Percentiles rank a stretch among this genome's conserved stretches.
Evolutionary conservation across 1,140 invertebrate genomes (phyloP).

Genomic region (Sycophila sp.): DNA sequence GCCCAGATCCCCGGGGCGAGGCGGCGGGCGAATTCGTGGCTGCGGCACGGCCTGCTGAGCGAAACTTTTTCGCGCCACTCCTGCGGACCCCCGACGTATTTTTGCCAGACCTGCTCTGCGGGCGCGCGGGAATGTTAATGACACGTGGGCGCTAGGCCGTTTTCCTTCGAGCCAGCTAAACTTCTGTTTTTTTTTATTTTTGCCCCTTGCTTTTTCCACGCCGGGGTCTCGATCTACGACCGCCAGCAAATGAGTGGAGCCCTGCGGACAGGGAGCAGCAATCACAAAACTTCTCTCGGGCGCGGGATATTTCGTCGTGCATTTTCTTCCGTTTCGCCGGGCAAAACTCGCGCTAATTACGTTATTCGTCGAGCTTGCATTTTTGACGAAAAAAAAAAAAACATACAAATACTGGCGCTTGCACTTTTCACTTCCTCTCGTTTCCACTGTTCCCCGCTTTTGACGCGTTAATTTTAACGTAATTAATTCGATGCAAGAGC

Average conservation of each 20-base stretch:
- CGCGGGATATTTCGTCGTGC: constrained; percentile 26
- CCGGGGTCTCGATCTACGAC: too few relatives aligned
- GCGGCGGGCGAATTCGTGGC: too few relatives aligned
- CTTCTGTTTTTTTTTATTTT: background rate
- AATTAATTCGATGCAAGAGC: too few relatives aligned
- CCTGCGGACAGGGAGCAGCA: constrained; percentile 36
- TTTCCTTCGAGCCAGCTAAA: background rate
- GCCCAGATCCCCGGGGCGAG: too few relatives aligned
- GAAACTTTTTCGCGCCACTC: background rate
- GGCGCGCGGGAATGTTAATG: constrained; percentile 7
- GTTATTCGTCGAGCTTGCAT: background rate
- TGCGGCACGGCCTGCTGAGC: too few relatives aligned
- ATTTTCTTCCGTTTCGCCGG: constrained; percentile 27
- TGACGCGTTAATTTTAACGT: too few relatives aligned
- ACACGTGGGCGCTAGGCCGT: background rate
- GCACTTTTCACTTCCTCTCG: too few relatives aligned
- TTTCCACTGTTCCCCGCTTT: too few relatives aligned
- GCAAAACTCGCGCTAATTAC: constrained; percentile 30
- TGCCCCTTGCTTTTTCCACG: background rate
- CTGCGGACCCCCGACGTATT: too few relatives aligned
- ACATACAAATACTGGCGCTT: constrained; percentile 1
- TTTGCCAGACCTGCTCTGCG: too few relatives aligned
- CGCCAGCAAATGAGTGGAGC: constrained; percentile 29
- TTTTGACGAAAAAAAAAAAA: constrained; percentile 22
- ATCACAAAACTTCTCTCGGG: constrained; percentile 47